phyloP scores from a whole-genome alignment of 2,113 vertebrate genomes.

The Mastomys coucha region DNA sequence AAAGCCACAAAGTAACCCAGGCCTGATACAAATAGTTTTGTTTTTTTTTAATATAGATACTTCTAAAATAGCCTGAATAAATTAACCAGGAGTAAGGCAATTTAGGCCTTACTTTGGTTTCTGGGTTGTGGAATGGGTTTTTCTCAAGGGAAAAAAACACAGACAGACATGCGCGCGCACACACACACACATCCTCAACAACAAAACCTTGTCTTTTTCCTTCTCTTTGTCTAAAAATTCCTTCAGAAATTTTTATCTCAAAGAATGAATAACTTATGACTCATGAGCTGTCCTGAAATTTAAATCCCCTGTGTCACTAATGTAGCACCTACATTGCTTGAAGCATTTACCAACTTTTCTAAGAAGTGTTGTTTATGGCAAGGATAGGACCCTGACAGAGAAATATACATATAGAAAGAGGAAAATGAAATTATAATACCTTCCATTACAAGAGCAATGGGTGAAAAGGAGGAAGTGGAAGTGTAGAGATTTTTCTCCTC shows the following conservation, averaged over 20 bases:
- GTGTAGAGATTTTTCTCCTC: not conserved
- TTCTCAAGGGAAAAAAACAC: not conserved
- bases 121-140: not conserved
- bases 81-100: not conserved
- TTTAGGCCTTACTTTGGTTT: not conserved
- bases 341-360: not conserved
- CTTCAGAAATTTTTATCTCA: not conserved
- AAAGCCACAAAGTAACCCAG: not conserved
- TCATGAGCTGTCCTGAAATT: not conserved
- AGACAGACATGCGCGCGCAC: no score
- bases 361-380: not conserved
- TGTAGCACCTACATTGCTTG: not conserved
- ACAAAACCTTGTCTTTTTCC: not conserved
- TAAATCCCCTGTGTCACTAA: not conserved
- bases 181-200: not conserved
- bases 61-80: conserved; percentile 59
- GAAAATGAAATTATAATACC: not conserved
- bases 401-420: not conserved
- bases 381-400: not conserved
- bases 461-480: not conserved
- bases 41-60: conserved; percentile 58
- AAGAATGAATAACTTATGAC: not conserved
- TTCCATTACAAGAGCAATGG: not conserved
- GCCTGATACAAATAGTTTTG: conserved; percentile 35
- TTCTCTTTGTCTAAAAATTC: not conserved